Evolutionary conservation across 2,888 invertebrate genomes (phyloP).

Genomic region (Hermodice carunculata): DNA sequence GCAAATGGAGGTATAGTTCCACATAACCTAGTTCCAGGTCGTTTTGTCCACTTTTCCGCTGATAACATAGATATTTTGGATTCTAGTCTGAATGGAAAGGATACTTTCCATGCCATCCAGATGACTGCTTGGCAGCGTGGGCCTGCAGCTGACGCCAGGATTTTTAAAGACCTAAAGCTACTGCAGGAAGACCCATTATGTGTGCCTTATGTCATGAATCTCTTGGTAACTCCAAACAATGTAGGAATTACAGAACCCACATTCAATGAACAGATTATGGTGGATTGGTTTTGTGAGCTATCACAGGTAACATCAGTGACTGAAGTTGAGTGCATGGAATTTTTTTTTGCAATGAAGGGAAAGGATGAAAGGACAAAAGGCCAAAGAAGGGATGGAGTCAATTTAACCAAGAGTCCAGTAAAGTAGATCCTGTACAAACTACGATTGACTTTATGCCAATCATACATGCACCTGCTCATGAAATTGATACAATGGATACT

Average conservation of each 20-base stretch:
- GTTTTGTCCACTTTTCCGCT: slow-evolving; percentile 4
- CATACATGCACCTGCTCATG: slow-evolving; percentile 1
- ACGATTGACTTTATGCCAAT: background rate
- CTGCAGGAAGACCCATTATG: no score
- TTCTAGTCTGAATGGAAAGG: slow-evolving; percentile 3
- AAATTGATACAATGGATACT: slow-evolving; percentile 1
- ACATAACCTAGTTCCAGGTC: background rate
- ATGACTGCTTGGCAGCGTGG: slow-evolving; percentile 1
- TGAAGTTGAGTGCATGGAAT: no score
- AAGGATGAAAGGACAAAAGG: background rate
- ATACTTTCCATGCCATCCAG: slow-evolving; percentile 7
- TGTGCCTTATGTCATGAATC: no score
- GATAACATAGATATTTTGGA: slow-evolving; percentile 9
- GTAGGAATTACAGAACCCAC: background rate
- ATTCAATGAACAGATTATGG: background rate
- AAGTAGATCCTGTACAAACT: background rate
- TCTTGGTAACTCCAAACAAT: no score
- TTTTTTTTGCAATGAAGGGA: no score
- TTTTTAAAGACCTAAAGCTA: no score
- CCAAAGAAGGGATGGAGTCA: background rate
- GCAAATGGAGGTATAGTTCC: background rate
- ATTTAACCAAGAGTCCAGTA: background rate
- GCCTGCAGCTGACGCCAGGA: background rate
- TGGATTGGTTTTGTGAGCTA: no score
- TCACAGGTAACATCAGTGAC: no score